These are phyloP conservation scores for Cygnus buccinator DNA, from an alignment of 2,113 vertebrate species.

Conservation along the genomic window DNA sequence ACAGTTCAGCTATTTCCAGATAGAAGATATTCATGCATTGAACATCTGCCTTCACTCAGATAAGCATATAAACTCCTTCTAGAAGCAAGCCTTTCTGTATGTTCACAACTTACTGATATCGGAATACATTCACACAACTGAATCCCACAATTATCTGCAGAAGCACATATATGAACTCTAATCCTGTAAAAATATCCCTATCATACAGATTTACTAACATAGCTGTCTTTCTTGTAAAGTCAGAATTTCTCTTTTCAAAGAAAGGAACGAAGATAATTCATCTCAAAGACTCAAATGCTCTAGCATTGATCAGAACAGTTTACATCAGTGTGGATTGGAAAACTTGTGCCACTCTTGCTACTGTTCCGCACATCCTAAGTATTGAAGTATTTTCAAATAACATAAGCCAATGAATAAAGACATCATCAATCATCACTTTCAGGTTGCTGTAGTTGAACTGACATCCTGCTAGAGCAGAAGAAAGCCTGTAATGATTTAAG, in stretches of 20 bases:
- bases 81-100: neutral
- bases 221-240: neutral
- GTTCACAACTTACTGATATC: neutral
- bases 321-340: neutral
- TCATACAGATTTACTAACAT: neutral
- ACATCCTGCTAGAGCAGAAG: neutral
- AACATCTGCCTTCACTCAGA: neutral
- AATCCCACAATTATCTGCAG: neutral
- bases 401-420: neutral
- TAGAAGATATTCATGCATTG: neutral
- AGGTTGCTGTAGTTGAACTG: neutral
- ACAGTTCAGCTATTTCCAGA: neutral
- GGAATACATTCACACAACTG: neutral
- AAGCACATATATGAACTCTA: neutral
- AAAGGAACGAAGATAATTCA: neutral
- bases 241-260: neutral
- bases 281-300: neutral
- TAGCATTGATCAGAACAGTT: neutral
- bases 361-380: neutral
- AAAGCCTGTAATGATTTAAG: neutral
- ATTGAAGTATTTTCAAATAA: neutral
- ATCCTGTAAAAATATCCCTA: neutral
- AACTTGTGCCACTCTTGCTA: fast-evolving
- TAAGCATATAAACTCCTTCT: neutral
- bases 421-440: neutral